Conservation (phyloP, 1,140 invertebrate genomes). For the Aphis craccivora region DNA sequence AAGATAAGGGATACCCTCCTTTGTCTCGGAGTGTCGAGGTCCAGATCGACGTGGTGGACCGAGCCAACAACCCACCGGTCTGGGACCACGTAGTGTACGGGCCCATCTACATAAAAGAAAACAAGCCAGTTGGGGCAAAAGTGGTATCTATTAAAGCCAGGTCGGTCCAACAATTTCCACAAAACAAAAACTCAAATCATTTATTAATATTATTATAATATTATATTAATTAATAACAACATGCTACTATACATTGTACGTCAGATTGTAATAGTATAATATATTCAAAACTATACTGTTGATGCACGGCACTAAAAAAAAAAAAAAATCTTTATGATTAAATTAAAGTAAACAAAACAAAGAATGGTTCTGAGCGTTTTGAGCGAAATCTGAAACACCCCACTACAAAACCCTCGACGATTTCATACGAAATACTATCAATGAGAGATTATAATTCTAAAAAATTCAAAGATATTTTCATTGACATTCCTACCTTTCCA, state of each 20-base stretch:
- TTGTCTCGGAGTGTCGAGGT: slow-evolving; percentile 93
- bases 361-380: background rate
- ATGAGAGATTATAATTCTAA: no score
- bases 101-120: slow-evolving; percentile 96
- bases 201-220: background rate
- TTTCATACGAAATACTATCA: no score
- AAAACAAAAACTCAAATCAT: background rate
- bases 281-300: background rate
- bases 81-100: slow-evolving; percentile 96
- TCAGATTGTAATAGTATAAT: background rate
- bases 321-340: background rate
- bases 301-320: slow-evolving; percentile 36
- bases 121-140: slow-evolving; percentile 93
- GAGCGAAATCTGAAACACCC: background rate
- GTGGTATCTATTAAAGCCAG: slow-evolving; percentile 97
- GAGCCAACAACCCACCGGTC: slow-evolving; percentile 95
- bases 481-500: no score
- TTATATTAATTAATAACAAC: background rate
- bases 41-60: slow-evolving; percentile 96
- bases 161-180: slow-evolving; percentile 71
- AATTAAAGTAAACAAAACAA: background rate
- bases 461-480: no score
- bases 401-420: no score
- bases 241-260: background rate
- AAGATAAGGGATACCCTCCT: slow-evolving; percentile 93